phyloP scores from a whole-genome alignment of 1,140 invertebrate species.

The Eulimnadia texana region DNA sequence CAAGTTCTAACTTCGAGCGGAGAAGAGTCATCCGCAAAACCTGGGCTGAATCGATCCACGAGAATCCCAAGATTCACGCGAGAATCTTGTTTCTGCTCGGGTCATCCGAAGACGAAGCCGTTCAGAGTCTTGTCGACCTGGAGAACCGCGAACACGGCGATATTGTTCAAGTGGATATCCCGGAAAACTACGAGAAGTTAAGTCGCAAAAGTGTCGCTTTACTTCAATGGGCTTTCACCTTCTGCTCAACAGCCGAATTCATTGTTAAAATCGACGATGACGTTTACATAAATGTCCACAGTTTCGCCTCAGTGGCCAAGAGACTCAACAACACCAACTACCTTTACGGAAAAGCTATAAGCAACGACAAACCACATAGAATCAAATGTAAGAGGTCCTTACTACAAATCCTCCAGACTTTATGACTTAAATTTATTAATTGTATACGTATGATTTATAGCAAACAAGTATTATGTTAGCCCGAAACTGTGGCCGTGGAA shows the following conservation, averaged over 20 bases:
- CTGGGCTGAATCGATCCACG: not conserved
- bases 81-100: not conserved
- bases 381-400: not conserved
- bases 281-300: constrained; percentile 22
- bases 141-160: constrained; percentile 18
- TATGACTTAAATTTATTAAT: not conserved
- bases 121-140: not conserved
- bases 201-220: constrained; percentile 27
- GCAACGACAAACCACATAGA: constrained; percentile 5
- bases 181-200: constrained; percentile 27
- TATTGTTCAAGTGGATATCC: constrained; percentile 23
- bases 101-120: not conserved
- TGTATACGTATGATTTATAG: not conserved
- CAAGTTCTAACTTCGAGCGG: not conserved
- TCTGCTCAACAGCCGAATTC: constrained; percentile 23
- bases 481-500: constrained; percentile 5
- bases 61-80: not conserved
- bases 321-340: not conserved
- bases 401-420: no score
- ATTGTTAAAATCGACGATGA: constrained; percentile 29
- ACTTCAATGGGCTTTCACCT: constrained; percentile 24
- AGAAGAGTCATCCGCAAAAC: not conserved
- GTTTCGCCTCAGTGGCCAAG: not conserved
- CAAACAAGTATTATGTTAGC: not conserved
- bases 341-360: constrained; percentile 1